Percentiles rank a stretch among this genome's conserved stretches.
These are phyloP conservation scores for Monodelphis domestica DNA, from an alignment of 2,797 vertebrate genomes.

Conservation along the genomic window DNA sequence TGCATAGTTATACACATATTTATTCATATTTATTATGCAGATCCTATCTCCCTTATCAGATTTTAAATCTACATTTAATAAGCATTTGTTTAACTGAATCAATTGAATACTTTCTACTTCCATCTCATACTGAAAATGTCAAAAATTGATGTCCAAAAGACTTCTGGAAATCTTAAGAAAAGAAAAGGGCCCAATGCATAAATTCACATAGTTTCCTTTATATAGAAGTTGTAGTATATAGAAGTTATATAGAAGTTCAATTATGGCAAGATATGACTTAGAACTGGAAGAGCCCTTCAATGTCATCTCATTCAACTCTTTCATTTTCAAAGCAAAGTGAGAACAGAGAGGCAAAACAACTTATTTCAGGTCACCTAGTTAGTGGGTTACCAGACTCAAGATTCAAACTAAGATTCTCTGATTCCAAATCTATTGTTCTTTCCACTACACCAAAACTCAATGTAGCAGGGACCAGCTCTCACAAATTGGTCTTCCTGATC, in stretches of 20 bases:
- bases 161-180: constrained; percentile 9
- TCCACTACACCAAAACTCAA: background rate
- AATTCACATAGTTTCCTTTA: constrained; percentile 1
- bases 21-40: too few species aligned
- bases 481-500: constrained; percentile 37
- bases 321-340: background rate
- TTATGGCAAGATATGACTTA: too few species aligned
- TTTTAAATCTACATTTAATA: background rate
- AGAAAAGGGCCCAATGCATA: background rate
- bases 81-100: background rate
- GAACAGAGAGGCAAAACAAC: background rate
- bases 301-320: background rate
- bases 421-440: background rate
- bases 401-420: background rate
- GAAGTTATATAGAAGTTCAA: background rate
- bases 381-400: background rate
- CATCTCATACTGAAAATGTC: background rate
- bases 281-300: too few species aligned
- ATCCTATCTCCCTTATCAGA: background rate
- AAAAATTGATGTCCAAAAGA: constrained; percentile 6
- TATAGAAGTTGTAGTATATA: background rate
- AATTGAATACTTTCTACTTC: background rate
- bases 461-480: background rate
- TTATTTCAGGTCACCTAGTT: background rate
- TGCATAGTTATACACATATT: too few species aligned